Percentiles rank a stretch among this genome's conserved stretches.
Conservation (phyloP, 2,113 vertebrate species). For the Myotis brandtii region DNA sequence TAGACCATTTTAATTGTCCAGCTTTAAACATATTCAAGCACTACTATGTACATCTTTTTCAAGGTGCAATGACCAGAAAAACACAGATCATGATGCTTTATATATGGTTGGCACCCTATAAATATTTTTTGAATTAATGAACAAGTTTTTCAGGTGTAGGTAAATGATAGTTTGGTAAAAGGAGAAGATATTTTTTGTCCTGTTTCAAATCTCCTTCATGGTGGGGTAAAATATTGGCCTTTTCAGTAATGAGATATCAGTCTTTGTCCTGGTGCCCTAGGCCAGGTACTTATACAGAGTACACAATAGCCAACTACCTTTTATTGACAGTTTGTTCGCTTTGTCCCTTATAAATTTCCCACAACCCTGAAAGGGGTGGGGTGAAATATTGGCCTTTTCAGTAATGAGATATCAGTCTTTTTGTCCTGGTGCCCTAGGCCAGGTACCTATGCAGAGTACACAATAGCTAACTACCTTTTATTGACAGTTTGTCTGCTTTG, state of each 20-base stretch:
- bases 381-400: no score
- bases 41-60: background rate
- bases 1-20: constrained; percentile 19
- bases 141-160: background rate
- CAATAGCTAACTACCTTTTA: no score
- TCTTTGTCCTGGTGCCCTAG: background rate
- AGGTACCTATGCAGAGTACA: no score
- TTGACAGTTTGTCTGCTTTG: background rate
- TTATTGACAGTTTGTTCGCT: background rate
- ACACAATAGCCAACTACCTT: background rate
- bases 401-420: no score
- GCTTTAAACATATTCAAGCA: background rate
- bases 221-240: background rate
- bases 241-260: background rate
- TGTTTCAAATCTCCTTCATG: background rate
- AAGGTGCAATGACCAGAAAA: background rate
- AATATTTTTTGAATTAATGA: background rate
- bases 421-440: no score
- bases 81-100: background rate
- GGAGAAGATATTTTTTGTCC: background rate
- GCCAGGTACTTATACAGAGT: background rate
- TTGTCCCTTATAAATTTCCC: background rate
- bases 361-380: background rate
- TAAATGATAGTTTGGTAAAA: constrained; percentile 4
- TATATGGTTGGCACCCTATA: background rate